Conservation (phyloP, 2,113 vertebrate genomes). For the Phalacrocorax brasilianus region DNA sequence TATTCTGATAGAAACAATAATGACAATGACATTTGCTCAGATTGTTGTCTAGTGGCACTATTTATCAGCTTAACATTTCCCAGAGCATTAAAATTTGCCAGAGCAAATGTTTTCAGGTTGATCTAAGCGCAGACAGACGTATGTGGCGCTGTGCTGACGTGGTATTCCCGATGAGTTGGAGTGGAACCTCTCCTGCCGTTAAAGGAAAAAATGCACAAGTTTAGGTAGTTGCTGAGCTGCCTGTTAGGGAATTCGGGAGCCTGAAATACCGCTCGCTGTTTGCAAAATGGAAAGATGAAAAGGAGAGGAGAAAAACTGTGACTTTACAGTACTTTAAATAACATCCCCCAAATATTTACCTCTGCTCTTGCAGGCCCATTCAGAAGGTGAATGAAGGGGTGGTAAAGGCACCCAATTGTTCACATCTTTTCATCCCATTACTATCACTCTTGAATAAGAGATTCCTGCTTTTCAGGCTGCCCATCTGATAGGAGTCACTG, state of each 20-base stretch:
- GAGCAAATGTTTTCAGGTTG: neutral
- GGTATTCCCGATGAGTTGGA: neutral
- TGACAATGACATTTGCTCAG: slow-evolving; percentile 13
- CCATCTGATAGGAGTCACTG: neutral
- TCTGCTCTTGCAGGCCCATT: neutral
- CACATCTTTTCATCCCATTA: neutral
- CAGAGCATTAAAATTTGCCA: neutral
- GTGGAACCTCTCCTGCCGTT: neutral
- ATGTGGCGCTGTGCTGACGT: neutral
- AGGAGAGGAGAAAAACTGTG: neutral
- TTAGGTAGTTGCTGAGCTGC: neutral
- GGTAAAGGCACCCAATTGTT: neutral
- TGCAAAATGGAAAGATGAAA: neutral
- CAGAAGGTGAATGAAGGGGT: neutral
- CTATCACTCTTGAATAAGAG: neutral
- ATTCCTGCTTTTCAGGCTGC: neutral
- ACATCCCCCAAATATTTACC: neutral
- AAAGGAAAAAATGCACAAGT: neutral
- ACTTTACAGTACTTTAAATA: neutral
- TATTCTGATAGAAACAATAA: neutral
- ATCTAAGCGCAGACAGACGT: neutral
- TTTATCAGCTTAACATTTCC: neutral
- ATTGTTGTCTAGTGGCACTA: neutral
- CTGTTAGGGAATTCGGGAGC: neutral
- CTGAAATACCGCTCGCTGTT: neutral